Percentiles rank a stretch among this genome's conserved stretches.
Evolutionary conservation across 2,797 vertebrate species (phyloP).

Genomic region (Phrynocephalus guinanensis): DNA sequence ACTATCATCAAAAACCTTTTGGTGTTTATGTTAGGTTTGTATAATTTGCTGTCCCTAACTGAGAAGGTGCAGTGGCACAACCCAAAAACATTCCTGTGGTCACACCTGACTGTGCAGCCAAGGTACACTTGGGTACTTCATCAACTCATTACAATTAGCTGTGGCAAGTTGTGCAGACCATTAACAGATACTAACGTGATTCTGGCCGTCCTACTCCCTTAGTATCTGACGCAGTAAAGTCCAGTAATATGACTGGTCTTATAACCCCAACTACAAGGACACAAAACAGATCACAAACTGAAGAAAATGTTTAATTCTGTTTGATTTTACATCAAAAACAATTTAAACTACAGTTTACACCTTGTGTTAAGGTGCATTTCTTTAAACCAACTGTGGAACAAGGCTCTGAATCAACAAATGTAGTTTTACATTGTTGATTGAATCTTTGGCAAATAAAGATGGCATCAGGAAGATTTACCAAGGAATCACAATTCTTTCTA

Average conservation of each 20-base stretch:
- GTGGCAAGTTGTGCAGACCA: not conserved
- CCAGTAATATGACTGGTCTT: not conserved
- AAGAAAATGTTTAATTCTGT: conserved; percentile 9
- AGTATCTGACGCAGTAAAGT: not conserved
- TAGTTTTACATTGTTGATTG: not conserved
- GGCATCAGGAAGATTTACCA: not conserved
- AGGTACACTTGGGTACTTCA: too few relatives aligned
- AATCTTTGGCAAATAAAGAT: not conserved
- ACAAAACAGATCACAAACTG: not conserved
- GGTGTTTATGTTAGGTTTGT: too few relatives aligned
- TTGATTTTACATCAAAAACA: conserved; percentile 9
- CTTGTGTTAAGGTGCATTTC: not conserved
- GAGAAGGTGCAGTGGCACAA: too few relatives aligned
- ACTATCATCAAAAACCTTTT: too few relatives aligned
- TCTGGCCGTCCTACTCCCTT: not conserved
- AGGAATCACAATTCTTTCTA: conserved; percentile 5
- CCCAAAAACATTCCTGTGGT: too few relatives aligned
- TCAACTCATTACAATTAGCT: too few relatives aligned
- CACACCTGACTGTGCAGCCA: too few relatives aligned
- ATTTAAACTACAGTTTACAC: conserved; percentile 2
- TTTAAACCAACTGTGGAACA: conserved; percentile 11
- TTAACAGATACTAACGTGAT: too few relatives aligned
- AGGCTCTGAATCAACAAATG: not conserved
- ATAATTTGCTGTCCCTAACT: too few relatives aligned
- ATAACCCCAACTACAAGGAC: not conserved